phyloP scores from a whole-genome alignment of 2,888 invertebrate genomes.

The Drosophila quinaria region DNA sequence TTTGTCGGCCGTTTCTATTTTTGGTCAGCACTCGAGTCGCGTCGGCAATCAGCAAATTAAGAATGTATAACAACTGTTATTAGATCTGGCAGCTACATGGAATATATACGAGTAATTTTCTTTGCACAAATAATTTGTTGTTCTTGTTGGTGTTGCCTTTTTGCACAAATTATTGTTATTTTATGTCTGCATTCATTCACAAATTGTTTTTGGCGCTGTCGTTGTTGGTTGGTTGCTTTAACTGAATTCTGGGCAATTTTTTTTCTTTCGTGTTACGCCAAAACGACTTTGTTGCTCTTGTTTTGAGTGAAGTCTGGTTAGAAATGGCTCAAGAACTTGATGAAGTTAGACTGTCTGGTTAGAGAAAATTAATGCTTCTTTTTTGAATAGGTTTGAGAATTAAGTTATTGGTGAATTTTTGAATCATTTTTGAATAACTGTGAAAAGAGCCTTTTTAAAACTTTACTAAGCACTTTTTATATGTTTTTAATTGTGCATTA shows the following conservation, averaged over 20 bases:
- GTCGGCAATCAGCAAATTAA: constrained; percentile 62
- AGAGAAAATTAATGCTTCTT: neutral
- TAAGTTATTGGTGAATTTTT: neutral
- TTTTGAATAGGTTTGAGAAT: neutral
- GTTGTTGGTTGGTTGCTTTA: constrained; percentile 17
- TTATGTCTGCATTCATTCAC: constrained; percentile 80
- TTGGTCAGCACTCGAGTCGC: constrained; percentile 26
- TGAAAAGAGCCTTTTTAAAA: no score
- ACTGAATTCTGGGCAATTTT: constrained; percentile 9
- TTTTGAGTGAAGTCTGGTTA: constrained; percentile 7
- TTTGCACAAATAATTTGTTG: constrained; percentile 60
- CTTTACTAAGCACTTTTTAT: no score
- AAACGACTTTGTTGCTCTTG: constrained; percentile 20
- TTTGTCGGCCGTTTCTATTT: constrained; percentile 41
- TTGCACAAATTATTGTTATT: constrained; percentile 75
- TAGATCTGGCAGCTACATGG: constrained; percentile 66
- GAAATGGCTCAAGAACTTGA: constrained; percentile 1
- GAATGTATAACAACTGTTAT: constrained; percentile 69
- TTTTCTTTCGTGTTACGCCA: constrained; percentile 17
- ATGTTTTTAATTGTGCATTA: no score
- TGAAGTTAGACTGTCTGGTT: constrained; percentile 4
- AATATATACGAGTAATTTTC: constrained; percentile 63
- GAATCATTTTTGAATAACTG: no score
- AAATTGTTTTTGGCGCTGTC: constrained; percentile 64
- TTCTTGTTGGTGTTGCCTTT: constrained; percentile 49